phyloP scores from a whole-genome alignment of 2,113 vertebrate genomes.

The Hemiscyllium ocellatum region DNA sequence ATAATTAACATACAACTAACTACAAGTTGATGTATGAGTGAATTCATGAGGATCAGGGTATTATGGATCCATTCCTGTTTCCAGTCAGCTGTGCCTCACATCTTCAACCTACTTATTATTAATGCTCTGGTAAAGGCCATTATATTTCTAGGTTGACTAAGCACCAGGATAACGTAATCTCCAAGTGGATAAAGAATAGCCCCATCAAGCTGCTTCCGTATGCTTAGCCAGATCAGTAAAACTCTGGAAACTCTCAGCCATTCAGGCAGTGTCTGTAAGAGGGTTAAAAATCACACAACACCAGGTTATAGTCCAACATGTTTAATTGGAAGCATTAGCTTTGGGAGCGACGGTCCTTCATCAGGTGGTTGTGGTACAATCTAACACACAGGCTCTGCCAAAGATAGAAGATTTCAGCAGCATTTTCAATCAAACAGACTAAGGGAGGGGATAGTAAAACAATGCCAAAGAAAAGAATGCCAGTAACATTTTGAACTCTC shows the following conservation, averaged over 20 bases:
- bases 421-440: neutral
- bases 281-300: too few species aligned
- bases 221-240: neutral
- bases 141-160: conserved; percentile 8
- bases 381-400: neutral
- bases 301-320: too few species aligned
- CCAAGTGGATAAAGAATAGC: neutral
- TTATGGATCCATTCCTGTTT: conserved; percentile 4
- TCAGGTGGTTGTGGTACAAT: too few species aligned
- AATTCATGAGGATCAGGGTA: neutral
- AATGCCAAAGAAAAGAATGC: neutral
- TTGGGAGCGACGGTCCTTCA: too few species aligned
- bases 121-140: neutral
- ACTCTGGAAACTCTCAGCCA: neutral
- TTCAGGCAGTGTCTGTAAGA: neutral
- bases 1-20: conserved; percentile 16
- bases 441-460: neutral
- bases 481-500: neutral
- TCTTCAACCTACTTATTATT: neutral
- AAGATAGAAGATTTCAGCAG: neutral
- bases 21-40: conserved; percentile 18
- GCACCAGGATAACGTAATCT: conserved; percentile 14
- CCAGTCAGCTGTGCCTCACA: neutral
- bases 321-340: too few species aligned
- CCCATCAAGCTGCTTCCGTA: neutral